Percentiles rank a stretch among this genome's conserved stretches.
phyloP scores from a whole-genome alignment of 2,113 vertebrate species.

The Craseonycteris thonglongyai region DNA sequence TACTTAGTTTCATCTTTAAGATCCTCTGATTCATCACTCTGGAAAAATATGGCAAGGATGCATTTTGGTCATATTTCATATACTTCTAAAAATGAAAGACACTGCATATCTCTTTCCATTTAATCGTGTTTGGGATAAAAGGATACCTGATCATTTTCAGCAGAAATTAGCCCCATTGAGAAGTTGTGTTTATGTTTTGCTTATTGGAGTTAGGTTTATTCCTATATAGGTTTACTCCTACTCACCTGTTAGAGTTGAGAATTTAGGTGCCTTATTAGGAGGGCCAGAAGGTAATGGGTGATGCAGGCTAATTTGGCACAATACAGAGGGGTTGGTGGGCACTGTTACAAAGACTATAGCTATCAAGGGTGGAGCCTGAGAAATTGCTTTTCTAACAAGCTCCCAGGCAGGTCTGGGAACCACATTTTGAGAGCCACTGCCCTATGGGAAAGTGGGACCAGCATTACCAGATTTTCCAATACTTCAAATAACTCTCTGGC shows the following conservation, averaged over 20 bases:
- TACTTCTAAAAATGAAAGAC: not conserved
- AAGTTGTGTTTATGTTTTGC: not conserved
- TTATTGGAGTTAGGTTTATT: not conserved
- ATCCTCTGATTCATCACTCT: not conserved
- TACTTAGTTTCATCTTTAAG: not conserved
- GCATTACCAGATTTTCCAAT: no score
- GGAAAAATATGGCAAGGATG: not conserved
- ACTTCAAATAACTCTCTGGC: not conserved
- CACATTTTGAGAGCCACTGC: not conserved
- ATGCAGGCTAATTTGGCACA: not conserved
- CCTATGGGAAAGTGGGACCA: not conserved
- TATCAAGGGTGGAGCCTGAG: not conserved
- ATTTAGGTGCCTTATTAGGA: not conserved
- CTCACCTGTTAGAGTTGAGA: not conserved
- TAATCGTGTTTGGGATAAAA: not conserved
- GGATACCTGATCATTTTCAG: not conserved
- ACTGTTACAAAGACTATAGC: not conserved
- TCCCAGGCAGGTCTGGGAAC: not conserved
- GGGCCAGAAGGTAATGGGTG: not conserved
- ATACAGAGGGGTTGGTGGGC: no score
- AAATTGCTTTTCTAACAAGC: not conserved
- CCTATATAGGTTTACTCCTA: no score
- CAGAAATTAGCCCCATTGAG: not conserved
- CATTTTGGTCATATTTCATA: not conserved
- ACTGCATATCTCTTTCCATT: not conserved